Conservation (phyloP, 1,140 invertebrate genomes). For the Parapsyche elsis region DNA sequence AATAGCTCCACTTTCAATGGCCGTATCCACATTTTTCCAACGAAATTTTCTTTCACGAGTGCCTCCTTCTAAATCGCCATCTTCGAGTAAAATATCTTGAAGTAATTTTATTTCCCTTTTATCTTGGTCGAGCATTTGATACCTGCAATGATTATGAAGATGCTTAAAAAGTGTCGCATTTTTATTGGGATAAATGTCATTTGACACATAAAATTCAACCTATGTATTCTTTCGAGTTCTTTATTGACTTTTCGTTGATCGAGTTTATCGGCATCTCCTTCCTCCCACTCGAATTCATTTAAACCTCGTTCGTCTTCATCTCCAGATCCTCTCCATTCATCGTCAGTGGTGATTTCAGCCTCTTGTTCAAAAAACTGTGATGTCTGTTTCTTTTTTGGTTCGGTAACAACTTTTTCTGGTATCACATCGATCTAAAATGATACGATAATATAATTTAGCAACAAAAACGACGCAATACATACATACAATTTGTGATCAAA, state of each 20-base stretch:
- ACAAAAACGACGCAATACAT: not conserved
- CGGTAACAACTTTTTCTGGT: conserved; percentile 54
- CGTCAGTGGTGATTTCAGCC: conserved; percentile 84
- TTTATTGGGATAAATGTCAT: not conserved
- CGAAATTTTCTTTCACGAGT: conserved; percentile 81
- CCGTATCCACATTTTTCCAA: conserved; percentile 79
- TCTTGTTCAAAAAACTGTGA: conserved; percentile 84
- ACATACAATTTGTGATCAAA: not conserved
- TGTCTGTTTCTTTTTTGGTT: conserved; percentile 67
- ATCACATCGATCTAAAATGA: conserved; percentile 59
- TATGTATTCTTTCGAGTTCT: conserved; percentile 77
- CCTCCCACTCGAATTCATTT: conserved; percentile 80
- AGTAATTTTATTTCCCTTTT: conserved; percentile 80
- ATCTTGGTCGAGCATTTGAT: conserved; percentile 83
- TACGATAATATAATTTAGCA: not conserved
- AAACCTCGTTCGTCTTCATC: conserved; percentile 82
- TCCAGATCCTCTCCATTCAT: conserved; percentile 78
- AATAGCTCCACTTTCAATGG: conserved; percentile 46
- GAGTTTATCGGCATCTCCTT: conserved; percentile 80
- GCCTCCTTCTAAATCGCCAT: conserved; percentile 84
- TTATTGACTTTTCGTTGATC: conserved; percentile 74
- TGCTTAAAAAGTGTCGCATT: not conserved
- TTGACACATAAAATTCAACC: conserved; percentile 64
- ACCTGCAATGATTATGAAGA: conserved; percentile 63
- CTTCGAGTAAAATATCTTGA: conserved; percentile 86